These are phyloP conservation scores for Fragum whitleyi DNA, from an alignment of 2,888 invertebrate genomes.

Conservation along the genomic window DNA sequence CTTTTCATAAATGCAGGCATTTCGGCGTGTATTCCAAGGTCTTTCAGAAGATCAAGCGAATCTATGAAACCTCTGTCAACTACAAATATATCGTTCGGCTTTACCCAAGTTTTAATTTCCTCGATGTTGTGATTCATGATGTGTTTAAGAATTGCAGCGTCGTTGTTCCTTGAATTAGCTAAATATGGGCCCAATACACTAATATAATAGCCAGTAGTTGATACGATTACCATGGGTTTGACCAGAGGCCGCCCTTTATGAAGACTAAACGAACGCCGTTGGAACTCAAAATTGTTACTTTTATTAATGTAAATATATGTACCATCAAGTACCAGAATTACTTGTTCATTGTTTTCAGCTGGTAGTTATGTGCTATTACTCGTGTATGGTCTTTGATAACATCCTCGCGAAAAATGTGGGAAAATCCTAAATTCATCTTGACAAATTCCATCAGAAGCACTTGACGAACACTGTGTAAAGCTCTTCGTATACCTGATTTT, in stretches of 20 bases:
- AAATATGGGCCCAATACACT: slow-evolving; percentile 56
- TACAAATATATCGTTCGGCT: slow-evolving; percentile 51
- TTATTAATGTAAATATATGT: slow-evolving; percentile 64
- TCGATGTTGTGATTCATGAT: slow-evolving; percentile 54
- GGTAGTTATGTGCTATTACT: slow-evolving; percentile 44
- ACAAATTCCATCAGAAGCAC: slow-evolving; percentile 40
- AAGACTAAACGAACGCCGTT: slow-evolving; percentile 41
- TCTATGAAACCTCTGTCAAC: slow-evolving; percentile 61
- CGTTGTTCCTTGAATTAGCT: slow-evolving; percentile 57
- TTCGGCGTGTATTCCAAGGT: slow-evolving; percentile 7
- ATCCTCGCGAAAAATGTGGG: slow-evolving; percentile 33
- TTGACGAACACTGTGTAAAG: slow-evolving; percentile 42
- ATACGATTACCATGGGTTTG: slow-evolving; percentile 59
- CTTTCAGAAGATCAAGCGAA: neutral
- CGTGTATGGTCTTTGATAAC: slow-evolving; percentile 53
- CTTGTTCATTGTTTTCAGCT: slow-evolving; percentile 4
- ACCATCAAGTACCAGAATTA: slow-evolving; percentile 59
- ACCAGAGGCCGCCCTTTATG: slow-evolving; percentile 58
- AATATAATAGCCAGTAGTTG: slow-evolving; percentile 57
- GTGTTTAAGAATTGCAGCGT: slow-evolving; percentile 57
- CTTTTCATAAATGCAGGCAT: neutral
- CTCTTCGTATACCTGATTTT: slow-evolving; percentile 51
- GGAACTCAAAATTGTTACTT: slow-evolving; percentile 52
- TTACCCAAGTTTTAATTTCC: slow-evolving; percentile 44
- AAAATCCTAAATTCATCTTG: slow-evolving; percentile 38